These are phyloP conservation scores for Rhinogobius similis DNA, from an alignment of 2,113 vertebrate genomes.

Conservation along the genomic window DNA sequence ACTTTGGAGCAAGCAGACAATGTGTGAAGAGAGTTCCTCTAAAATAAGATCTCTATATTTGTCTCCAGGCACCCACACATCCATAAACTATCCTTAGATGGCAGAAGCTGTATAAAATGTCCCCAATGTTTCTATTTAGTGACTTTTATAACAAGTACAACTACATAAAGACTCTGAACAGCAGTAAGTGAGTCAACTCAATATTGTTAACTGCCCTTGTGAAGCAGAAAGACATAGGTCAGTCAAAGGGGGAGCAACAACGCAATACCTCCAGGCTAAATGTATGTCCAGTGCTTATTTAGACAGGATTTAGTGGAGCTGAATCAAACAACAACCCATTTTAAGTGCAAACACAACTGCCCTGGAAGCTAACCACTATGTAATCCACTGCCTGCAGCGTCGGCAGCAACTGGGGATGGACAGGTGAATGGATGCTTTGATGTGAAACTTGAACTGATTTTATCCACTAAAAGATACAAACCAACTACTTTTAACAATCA, in stretches of 20 bases:
- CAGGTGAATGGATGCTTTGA: not conserved
- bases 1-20: slow-evolving; percentile 16
- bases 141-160: not conserved
- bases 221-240: slow-evolving; percentile 6
- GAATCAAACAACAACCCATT: not conserved
- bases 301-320: not conserved
- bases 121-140: slow-evolving; percentile 11
- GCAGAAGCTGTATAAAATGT: not conserved
- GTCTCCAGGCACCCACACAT: slow-evolving; percentile 14
- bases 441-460: not conserved
- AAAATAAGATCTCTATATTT: slow-evolving; percentile 10
- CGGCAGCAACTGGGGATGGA: not conserved
- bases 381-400: slow-evolving; percentile 2
- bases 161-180: not conserved
- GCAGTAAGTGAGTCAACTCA: not conserved
- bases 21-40: not conserved
- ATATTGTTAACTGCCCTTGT: not conserved
- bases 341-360: not conserved
- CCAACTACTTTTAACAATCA: not conserved
- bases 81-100: slow-evolving; percentile 2
- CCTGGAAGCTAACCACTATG: not conserved
- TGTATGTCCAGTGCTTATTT: not conserved
- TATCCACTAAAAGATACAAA: not conserved
- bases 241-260: not conserved
- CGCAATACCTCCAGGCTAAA: not conserved